Evolutionary conservation across 2,888 invertebrate genomes (phyloP).

Genomic region (Nezara viridula): DNA sequence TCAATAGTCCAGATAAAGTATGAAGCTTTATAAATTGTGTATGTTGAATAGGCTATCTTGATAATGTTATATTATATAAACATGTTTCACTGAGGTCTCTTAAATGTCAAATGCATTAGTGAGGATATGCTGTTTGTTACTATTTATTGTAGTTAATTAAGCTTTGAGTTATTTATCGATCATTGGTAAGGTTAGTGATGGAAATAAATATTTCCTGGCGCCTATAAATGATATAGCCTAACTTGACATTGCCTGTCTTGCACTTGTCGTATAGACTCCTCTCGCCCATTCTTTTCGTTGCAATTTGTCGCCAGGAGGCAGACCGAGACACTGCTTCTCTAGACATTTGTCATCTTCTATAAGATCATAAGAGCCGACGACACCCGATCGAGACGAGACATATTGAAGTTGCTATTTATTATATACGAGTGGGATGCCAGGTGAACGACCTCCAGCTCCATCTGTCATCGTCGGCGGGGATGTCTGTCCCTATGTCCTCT

Average conservation of each 20-base stretch:
- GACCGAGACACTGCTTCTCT: neutral
- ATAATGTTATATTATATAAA: too few relatives aligned
- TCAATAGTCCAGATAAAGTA: too few relatives aligned
- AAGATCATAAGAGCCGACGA: neutral
- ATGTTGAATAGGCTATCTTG: too few relatives aligned
- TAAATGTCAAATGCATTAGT: too few relatives aligned
- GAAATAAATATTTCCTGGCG: neutral
- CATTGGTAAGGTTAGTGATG: too few relatives aligned
- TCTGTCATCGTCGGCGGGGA: slow-evolving; percentile 29
- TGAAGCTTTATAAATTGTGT: too few relatives aligned
- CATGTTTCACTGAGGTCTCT: too few relatives aligned
- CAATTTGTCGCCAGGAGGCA: neutral
- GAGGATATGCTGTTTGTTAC: too few relatives aligned
- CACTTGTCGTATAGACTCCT: neutral
- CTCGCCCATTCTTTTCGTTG: neutral
- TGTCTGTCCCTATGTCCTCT: slow-evolving; percentile 15
- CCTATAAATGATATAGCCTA: neutral
- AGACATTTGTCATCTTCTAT: neutral
- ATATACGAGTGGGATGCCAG: slow-evolving; percentile 29
- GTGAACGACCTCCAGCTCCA: slow-evolving; percentile 37
- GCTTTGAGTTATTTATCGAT: too few relatives aligned
- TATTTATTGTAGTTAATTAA: too few relatives aligned
- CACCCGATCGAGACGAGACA: neutral
- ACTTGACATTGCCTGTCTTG: neutral
- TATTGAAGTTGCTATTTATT: slow-evolving; percentile 40